phyloP scores from a whole-genome alignment of 2,113 vertebrate species.

The Lycaon pictus region DNA sequence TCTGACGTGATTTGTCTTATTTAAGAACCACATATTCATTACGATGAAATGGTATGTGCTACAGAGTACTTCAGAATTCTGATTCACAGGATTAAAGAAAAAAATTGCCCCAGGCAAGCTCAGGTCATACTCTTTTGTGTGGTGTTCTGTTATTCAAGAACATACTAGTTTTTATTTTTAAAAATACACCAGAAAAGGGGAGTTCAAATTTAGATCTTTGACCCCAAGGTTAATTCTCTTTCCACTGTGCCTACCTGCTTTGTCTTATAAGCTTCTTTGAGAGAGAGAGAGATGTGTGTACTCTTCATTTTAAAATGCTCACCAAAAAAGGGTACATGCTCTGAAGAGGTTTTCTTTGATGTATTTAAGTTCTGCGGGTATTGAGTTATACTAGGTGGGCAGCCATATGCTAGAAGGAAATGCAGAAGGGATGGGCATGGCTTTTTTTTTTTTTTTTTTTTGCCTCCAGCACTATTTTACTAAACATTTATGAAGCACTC shows the following conservation, averaged over 20 bases:
- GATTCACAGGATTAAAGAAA: conserved; percentile 43
- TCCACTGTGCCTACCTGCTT: conserved; percentile 10
- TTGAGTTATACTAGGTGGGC: not conserved
- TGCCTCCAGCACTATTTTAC: not conserved
- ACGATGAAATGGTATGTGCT: not conserved
- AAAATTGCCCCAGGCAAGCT: conserved; percentile 40
- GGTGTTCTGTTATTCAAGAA: conserved; percentile 51
- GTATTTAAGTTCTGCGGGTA: not conserved
- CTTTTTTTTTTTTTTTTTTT: not conserved
- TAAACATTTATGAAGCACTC: not conserved
- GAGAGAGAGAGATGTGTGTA: not conserved
- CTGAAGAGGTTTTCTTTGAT: not conserved
- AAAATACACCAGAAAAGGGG: conserved; percentile 45
- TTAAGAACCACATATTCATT: conserved; percentile 63
- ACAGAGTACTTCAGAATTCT: conserved; percentile 57
- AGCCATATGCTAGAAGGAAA: not conserved
- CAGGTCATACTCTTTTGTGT: conserved; percentile 39
- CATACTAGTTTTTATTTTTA: conserved; percentile 51
- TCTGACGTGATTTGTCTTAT: conserved; percentile 53
- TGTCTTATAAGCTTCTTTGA: not conserved
- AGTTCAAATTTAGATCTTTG: conserved; percentile 46
- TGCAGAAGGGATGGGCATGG: not conserved
- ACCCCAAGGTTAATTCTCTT: conserved; percentile 29
- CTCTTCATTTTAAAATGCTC: conserved; percentile 9
- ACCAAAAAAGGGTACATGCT: not conserved